Evolutionary conservation across 1,140 invertebrate species (phyloP), one percentile per base, ranked within the genome.

Genomic region (Papilio helenus): DNA sequence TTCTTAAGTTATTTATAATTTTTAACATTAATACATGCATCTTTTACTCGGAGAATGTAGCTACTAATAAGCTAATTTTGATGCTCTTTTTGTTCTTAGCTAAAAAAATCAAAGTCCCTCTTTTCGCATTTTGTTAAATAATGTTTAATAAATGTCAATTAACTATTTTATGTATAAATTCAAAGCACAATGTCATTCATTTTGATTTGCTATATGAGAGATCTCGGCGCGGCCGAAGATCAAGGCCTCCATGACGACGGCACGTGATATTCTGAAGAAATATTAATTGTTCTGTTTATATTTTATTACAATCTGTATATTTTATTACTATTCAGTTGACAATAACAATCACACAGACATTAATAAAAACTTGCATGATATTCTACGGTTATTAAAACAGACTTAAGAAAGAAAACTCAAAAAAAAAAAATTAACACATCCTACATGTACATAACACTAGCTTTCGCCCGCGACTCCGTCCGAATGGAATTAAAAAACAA

Each of bases 141-240:
- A 44, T 12, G 42, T 44, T 9, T 14, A 46, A 20, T 55, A 61
- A 61, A 61, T 61, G 20, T 20, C 20, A 58, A 58, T 20, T 23
- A 58, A 23, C 23, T 29, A 61, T 26, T 61, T 72, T 42, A 1
- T n/a, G 0, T 72, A 39, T 34, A 14, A 34, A 23, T 49, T 73
- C 5, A 42, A 23, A 20, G 20, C 39, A 42, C 72, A 73, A 20
- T 49, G 10, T 49, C 72, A 73, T 73, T 42, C 9, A 72, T 72
- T 72, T 46, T 73, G 42, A 73, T 46, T 73, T 46, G 16, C 18
- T 23, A 14, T 55, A 20, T 39, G 71, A 8, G 71, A 72, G 29
- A 16, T 72, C 4, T 39, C 71, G 71, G 9, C 65, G 68, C 68
- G 68, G 34, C 18, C n/a, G 72, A 46, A 73, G 72, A 73, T 73